phyloP scores from a whole-genome alignment of 2,888 invertebrate genomes.

The Allacma fusca region DNA sequence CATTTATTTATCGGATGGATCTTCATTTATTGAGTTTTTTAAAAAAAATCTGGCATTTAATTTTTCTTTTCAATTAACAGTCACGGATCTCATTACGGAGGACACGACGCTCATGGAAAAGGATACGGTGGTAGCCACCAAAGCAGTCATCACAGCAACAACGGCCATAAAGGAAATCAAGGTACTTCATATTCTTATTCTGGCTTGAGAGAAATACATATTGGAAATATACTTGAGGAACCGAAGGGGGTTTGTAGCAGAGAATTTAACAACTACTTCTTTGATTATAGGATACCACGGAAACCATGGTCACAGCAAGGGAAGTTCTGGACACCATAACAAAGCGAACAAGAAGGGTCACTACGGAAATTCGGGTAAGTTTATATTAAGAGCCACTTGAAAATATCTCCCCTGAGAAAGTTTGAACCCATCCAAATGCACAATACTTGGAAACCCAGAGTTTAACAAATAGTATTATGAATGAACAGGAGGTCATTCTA shows the following conservation, averaged over 20 bases:
- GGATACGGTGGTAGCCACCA: conserved; percentile 38
- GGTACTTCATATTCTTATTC: conserved; percentile 19
- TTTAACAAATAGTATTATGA: no score
- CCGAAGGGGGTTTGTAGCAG: not conserved
- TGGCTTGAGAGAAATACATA: not conserved
- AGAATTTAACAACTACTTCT: not conserved
- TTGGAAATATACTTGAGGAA: not conserved
- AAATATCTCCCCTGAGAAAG: no score
- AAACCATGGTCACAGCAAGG: conserved; percentile 52
- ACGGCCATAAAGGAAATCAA: conserved; percentile 50
- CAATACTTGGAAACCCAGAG: no score
- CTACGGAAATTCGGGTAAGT: conserved; percentile 46
- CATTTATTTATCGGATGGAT: no score
- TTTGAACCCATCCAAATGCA: no score
- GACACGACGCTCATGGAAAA: conserved; percentile 41
- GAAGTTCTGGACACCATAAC: conserved; percentile 55
- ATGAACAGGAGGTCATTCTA: conserved; percentile 55
- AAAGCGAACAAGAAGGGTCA: conserved; percentile 58
- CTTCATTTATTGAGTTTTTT: no score
- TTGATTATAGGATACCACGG: conserved; percentile 34
- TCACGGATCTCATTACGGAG: conserved; percentile 34
- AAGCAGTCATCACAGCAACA: conserved; percentile 38
- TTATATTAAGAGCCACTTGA: no score
- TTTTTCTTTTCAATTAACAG: not conserved
- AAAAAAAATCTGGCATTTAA: not conserved